Evolutionary conservation across 2,797 vertebrate species (phyloP).

Genomic region (Pelodytes ibericus): DNA sequence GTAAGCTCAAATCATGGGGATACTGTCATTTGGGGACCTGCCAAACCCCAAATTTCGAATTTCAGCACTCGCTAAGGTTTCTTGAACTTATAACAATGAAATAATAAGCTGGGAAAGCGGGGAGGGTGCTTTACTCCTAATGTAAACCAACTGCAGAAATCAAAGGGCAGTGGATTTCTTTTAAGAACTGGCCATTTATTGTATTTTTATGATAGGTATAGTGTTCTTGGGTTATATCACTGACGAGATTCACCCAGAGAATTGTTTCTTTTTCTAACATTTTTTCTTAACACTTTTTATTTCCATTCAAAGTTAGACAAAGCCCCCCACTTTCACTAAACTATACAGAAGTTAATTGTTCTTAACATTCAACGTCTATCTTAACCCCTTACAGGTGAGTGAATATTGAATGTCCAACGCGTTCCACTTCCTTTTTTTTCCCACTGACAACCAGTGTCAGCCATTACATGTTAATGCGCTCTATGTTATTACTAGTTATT

Average conservation of each 20-base stretch:
- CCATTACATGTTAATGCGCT: no score
- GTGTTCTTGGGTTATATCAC: constrained; percentile 47
- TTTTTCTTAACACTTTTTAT: constrained; percentile 30
- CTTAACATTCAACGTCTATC: no score
- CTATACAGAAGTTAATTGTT: neutral
- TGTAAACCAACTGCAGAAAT: constrained; percentile 57
- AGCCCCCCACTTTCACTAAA: neutral
- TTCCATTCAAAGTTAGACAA: neutral
- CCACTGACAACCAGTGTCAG: no score
- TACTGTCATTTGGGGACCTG: constrained; percentile 52
- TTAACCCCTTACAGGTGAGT: no score
- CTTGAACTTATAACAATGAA: constrained; percentile 57
- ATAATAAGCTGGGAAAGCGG: constrained; percentile 51
- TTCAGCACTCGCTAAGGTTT: constrained; percentile 54
- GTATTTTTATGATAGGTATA: constrained; percentile 54
- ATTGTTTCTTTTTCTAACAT: constrained; percentile 33
- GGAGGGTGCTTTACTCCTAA: constrained; percentile 51
- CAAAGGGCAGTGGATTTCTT: constrained; percentile 48
- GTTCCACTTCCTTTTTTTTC: no score
- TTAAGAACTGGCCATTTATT: constrained; percentile 55
- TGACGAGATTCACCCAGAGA: constrained; percentile 47
- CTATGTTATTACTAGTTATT: no score
- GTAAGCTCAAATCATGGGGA: constrained; percentile 44
- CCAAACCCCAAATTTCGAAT: constrained; percentile 49
- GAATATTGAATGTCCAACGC: no score